These are phyloP conservation scores for Brachionus plicatilis DNA, from an alignment of 1,140 invertebrate genomes.

Conservation along the genomic window DNA sequence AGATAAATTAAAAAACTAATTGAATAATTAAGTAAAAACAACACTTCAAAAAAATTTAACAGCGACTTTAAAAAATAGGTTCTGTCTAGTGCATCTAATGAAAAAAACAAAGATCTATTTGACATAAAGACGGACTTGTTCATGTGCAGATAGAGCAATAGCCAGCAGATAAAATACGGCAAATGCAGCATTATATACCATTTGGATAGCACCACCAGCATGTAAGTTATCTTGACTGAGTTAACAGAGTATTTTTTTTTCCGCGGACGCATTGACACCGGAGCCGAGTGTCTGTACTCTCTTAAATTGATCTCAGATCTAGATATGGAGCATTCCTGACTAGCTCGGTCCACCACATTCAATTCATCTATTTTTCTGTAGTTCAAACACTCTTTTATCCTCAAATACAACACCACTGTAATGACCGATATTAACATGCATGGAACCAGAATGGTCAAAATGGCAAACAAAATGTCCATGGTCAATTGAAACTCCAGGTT, in stretches of 20 bases:
- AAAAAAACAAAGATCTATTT: background rate
- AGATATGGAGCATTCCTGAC: background rate
- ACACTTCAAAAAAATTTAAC: constrained; percentile 4
- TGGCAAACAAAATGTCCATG: background rate
- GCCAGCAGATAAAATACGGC: constrained; percentile 25
- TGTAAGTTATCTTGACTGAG: constrained; percentile 4
- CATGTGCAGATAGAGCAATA: background rate
- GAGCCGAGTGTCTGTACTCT: background rate
- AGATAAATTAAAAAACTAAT: constrained; percentile 33
- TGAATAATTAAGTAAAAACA: constrained; percentile 29
- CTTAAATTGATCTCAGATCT: background rate
- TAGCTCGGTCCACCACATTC: background rate
- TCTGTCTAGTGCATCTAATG: background rate
- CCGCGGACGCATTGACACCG: background rate
- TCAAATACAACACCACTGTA: background rate
- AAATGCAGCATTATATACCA: constrained; percentile 19
- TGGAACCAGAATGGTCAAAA: background rate
- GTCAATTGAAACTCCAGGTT: background rate
- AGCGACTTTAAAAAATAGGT: constrained; percentile 17
- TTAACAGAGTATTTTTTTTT: background rate
- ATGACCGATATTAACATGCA: background rate
- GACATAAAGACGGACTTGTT: background rate
- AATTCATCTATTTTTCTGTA: background rate
- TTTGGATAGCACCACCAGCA: constrained; percentile 10
- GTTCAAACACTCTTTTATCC: background rate